These are phyloP conservation scores for Drosophila sordidula DNA, from an alignment of 2,888 invertebrate genomes.

Conservation along the genomic window DNA sequence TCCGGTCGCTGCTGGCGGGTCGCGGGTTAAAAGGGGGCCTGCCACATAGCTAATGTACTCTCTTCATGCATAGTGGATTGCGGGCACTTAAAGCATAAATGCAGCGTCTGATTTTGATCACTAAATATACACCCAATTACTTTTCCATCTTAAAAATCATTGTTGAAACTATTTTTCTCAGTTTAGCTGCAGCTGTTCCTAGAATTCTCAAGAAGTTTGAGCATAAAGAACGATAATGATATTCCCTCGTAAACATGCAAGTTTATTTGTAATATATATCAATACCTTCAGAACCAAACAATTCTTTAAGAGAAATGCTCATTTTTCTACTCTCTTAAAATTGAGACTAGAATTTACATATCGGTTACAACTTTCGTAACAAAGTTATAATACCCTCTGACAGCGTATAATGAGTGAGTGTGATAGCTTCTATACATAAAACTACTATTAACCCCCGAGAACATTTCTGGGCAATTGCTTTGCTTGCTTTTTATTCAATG, in stretches of 20 bases:
- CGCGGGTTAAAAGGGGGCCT: neutral
- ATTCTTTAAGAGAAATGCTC: too few relatives aligned
- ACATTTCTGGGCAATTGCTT: neutral
- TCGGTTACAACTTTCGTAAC: too few relatives aligned
- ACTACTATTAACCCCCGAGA: neutral
- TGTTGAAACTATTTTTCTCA: neutral
- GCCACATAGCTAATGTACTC: neutral
- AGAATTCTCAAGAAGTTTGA: neutral
- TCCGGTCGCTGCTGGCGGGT: constrained; percentile 14
- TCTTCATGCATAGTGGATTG: neutral
- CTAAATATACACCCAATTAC: neutral
- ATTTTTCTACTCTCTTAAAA: too few relatives aligned
- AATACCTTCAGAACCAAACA: too few relatives aligned
- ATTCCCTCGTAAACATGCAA: too few relatives aligned
- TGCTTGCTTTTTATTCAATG: neutral
- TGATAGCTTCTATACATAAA: too few relatives aligned
- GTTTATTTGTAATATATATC: too few relatives aligned
- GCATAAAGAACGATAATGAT: neutral
- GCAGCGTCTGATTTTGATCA: neutral
- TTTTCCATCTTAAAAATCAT: neutral
- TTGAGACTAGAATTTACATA: too few relatives aligned
- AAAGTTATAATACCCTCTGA: too few relatives aligned
- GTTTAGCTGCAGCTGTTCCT: neutral
- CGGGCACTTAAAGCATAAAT: neutral
- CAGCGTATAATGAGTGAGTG: too few relatives aligned